Conservation (phyloP, 1,140 invertebrate genomes). For the Pantala flavescens region DNA sequence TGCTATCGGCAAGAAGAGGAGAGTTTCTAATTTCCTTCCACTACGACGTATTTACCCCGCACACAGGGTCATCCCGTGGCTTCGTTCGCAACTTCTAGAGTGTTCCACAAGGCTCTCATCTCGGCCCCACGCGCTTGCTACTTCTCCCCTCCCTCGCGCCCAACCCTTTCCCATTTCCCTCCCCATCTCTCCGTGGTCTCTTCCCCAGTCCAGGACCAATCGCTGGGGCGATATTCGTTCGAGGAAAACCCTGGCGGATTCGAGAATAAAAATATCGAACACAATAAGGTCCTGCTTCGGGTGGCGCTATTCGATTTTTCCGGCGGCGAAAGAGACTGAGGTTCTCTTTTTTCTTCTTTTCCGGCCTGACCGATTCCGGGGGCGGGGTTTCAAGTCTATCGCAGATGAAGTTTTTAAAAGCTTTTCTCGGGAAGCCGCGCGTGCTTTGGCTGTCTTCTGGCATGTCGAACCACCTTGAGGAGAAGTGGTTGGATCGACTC, state of each 20-base stretch:
- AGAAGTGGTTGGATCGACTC: too few species aligned
- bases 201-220: background rate
- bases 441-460: too few species aligned
- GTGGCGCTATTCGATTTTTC: too few species aligned
- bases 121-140: background rate
- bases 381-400: too few species aligned
- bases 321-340: too few species aligned
- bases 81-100: background rate
- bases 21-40: background rate
- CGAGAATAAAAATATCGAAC: background rate
- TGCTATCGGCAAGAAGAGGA: constrained; percentile 6
- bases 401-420: too few species aligned
- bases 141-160: background rate
- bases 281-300: background rate
- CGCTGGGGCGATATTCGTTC: background rate
- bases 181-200: background rate
- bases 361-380: too few species aligned
- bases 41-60: background rate
- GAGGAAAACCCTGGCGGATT: background rate
- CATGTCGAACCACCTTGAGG: too few species aligned
- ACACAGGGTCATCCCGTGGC: background rate
- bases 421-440: too few species aligned
- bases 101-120: background rate
- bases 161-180: background rate
- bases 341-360: too few species aligned